Evolutionary conservation across 2,888 invertebrate species (phyloP).

Genomic region (Omphaloscelis lunosa): DNA sequence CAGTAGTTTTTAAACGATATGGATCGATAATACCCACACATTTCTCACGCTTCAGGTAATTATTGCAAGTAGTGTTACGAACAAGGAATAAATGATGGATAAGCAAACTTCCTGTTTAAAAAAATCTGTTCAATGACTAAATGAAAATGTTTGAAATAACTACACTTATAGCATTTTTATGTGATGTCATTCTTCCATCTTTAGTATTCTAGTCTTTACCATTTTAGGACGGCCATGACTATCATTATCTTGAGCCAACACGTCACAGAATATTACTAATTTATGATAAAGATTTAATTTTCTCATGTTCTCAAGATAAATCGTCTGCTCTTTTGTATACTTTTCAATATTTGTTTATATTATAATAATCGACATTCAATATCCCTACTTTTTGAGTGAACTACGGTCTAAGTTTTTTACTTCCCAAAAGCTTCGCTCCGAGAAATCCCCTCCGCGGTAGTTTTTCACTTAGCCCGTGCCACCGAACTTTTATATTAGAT

Average conservation of each 20-base stretch:
- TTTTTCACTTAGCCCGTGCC: constrained; percentile 77
- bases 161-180: constrained; percentile 31
- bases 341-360: constrained; percentile 32
- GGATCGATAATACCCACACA: background rate
- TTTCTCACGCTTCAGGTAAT: background rate
- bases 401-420: constrained; percentile 62
- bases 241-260: constrained; percentile 12
- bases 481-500: constrained; percentile 77
- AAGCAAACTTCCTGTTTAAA: background rate
- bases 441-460: constrained; percentile 69
- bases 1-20: too few relatives aligned
- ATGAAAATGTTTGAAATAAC: constrained; percentile 26
- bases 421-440: constrained; percentile 54
- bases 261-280: constrained; percentile 3
- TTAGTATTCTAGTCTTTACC: constrained; percentile 35
- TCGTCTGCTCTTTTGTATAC: background rate
- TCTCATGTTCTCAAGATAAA: constrained; percentile 12
- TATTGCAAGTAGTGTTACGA: background rate
- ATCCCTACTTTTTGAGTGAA: constrained; percentile 44
- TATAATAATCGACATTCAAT: constrained; percentile 50
- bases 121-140: constrained; percentile 5
- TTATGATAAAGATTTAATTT: constrained; percentile 1
- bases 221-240: constrained; percentile 17
- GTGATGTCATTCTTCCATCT: constrained; percentile 48
- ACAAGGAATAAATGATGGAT: background rate